Evolutionary conservation across 2,888 invertebrate genomes (phyloP).

Genomic region (Zygothrica quintamaculata): DNA sequence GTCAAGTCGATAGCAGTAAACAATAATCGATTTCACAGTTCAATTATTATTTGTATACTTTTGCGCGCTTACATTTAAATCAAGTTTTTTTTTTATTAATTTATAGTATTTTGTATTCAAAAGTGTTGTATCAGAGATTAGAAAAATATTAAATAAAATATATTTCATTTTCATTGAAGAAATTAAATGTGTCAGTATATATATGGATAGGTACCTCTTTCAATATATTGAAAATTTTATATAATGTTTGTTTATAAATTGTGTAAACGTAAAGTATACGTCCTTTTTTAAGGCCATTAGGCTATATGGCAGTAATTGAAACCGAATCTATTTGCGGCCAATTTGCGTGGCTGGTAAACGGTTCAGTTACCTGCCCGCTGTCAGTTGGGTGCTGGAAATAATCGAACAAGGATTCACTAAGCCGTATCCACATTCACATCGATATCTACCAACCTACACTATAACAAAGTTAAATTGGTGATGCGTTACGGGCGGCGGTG

Average conservation of each 20-base stretch:
- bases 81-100: too few species aligned
- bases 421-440: not conserved
- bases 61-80: not conserved
- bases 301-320: slow-evolving; percentile 13
- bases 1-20: not conserved
- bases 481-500: slow-evolving; percentile 29
- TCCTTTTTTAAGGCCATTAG: too few species aligned
- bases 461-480: slow-evolving; percentile 10
- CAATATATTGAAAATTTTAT: slow-evolving; percentile 1
- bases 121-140: too few species aligned
- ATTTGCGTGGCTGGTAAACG: slow-evolving; percentile 43
- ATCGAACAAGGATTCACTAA: slow-evolving; percentile 15
- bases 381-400: slow-evolving; percentile 4
- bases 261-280: too few species aligned
- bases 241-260: not conserved
- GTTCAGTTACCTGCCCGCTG: slow-evolving; percentile 7
- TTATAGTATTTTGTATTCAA: too few species aligned
- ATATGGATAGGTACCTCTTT: too few species aligned
- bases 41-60: slow-evolving; percentile 4
- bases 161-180: too few species aligned
- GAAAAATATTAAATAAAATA: too few species aligned
- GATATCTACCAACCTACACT: not conserved
- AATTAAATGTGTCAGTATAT: too few species aligned
- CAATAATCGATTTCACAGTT: slow-evolving; percentile 15
- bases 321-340: slow-evolving; percentile 45